Percentiles rank a stretch among this genome's conserved stretches.
Conservation (phyloP, 2,888 invertebrate species). For the Machimus atricapillus region DNA sequence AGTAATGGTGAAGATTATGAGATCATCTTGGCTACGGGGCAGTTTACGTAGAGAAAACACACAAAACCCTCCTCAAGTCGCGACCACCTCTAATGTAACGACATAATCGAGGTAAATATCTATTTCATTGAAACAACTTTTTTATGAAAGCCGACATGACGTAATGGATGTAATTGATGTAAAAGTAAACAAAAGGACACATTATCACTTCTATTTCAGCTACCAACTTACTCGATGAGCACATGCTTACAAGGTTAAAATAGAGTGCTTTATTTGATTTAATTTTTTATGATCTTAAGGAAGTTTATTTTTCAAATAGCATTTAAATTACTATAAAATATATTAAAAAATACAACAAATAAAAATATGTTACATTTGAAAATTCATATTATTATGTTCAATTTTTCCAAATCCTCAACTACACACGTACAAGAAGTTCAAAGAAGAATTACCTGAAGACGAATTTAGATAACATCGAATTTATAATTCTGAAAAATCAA, state of each 20-base stretch:
- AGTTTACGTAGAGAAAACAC: background rate
- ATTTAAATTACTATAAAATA: too few species aligned
- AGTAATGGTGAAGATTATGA: background rate
- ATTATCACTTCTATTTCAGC: background rate
- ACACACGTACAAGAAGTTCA: too few species aligned
- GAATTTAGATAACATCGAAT: too few species aligned
- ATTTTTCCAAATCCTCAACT: too few species aligned
- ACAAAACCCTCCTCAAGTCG: background rate
- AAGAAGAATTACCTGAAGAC: too few species aligned
- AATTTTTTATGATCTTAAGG: background rate
- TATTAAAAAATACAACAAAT: background rate
- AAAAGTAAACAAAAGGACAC: background rate
- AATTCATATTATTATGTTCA: too few species aligned
- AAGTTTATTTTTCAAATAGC: background rate
- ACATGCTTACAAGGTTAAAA: background rate
- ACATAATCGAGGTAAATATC: background rate
- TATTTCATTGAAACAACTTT: background rate
- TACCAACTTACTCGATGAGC: background rate
- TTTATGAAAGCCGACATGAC: background rate
- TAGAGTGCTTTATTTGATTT: background rate
- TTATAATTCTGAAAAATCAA: too few species aligned
- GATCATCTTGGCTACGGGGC: background rate
- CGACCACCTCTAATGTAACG: background rate
- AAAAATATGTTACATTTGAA: too few species aligned
- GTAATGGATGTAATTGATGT: background rate